These are phyloP conservation scores for Atta colombica DNA, from an alignment of 1,140 invertebrate genomes.

Conservation along the genomic window DNA sequence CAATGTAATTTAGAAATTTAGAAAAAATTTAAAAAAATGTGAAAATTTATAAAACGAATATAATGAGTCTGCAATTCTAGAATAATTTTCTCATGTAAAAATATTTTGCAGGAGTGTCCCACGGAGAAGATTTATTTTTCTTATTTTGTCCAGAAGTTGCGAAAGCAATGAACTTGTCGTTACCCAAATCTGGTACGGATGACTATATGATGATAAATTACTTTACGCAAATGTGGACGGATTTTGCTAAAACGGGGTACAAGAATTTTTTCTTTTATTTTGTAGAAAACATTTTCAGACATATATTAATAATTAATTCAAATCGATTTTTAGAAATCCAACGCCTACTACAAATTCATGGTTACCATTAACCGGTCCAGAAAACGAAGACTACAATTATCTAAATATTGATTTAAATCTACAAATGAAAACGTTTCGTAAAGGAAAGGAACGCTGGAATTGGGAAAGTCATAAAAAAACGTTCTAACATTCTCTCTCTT, in stretches of 20 bases:
- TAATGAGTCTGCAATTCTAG: not conserved
- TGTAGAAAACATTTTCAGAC: not conserved
- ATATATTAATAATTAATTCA: not conserved
- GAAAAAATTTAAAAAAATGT: not conserved
- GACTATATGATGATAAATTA: conserved; percentile 69
- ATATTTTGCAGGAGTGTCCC: conserved; percentile 72
- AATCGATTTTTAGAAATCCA: conserved; percentile 66
- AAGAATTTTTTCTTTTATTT: not conserved
- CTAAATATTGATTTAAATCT: conserved; percentile 63
- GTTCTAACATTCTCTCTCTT: conserved; percentile 19
- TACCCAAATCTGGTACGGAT: not conserved
- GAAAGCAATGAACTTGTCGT: not conserved
- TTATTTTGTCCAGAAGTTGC: conserved; percentile 67
- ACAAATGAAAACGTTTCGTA: conserved; percentile 54
- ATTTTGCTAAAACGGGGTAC: conserved; percentile 77
- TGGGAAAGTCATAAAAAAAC: conserved; percentile 63
- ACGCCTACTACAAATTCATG: conserved; percentile 64
- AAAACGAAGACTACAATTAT: conserved; percentile 55
- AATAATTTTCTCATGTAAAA: conserved; percentile 2
- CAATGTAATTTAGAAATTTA: not conserved
- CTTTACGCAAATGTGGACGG: conserved; percentile 78
- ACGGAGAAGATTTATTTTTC: conserved; percentile 78
- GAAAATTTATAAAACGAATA: not conserved
- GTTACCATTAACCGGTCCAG: conserved; percentile 58
- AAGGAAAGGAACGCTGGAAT: conserved; percentile 22